Evolutionary conservation across 2,797 vertebrate genomes (phyloP).

Genomic region (Lepilemur septentrionalis): DNA sequence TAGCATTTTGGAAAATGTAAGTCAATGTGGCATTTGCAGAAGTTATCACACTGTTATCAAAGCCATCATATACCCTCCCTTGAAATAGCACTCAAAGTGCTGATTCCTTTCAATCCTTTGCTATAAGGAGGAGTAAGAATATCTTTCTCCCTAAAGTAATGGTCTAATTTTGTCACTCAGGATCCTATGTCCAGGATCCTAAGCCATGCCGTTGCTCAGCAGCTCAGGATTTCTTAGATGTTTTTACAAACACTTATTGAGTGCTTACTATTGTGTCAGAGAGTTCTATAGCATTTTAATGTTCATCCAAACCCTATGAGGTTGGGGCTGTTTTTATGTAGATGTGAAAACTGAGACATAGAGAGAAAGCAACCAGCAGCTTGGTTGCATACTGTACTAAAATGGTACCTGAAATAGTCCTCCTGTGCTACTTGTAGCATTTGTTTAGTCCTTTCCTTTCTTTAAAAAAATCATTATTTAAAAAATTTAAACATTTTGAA

Average conservation of each 20-base stretch:
- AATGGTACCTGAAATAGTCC: neutral
- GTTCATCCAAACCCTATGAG: neutral
- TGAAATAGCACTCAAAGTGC: neutral
- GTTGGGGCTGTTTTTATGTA: neutral
- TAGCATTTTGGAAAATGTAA: conserved; percentile 59
- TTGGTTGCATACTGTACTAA: neutral
- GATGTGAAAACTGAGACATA: neutral
- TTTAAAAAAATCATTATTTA: neutral
- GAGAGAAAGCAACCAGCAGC: neutral
- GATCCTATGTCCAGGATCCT: neutral
- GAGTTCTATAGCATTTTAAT: neutral
- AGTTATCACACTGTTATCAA: conserved; percentile 26
- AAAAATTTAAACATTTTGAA: neutral
- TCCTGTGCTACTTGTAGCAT: neutral
- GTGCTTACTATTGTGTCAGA: neutral
- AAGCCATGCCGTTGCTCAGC: neutral
- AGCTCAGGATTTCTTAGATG: neutral
- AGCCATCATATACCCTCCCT: neutral
- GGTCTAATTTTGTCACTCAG: neutral
- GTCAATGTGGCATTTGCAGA: conserved; percentile 59
- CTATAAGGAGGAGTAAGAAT: neutral
- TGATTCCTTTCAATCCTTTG: neutral
- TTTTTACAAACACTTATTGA: neutral
- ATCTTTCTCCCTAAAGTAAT: neutral
- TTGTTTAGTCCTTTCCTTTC: neutral